These are phyloP conservation scores for Geodia barretti DNA, from an alignment of 37 sponge, comb jelly and placozoan species.

Conservation along the genomic window DNA sequence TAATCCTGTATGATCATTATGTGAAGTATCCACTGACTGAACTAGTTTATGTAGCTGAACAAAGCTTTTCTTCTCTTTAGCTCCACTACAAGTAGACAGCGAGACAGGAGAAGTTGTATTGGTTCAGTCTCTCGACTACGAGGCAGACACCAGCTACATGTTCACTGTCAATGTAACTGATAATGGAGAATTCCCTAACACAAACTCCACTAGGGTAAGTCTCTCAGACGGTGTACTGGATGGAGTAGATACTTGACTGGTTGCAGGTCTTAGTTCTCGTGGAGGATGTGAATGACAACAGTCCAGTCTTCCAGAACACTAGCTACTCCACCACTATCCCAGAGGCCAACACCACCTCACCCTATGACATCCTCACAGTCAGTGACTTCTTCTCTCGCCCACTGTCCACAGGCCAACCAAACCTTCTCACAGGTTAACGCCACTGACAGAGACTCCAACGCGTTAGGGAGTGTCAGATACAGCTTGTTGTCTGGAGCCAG, in stretches of 20 bases:
- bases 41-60: neutral
- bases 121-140: constrained; percentile 25
- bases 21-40: neutral
- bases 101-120: constrained; percentile 19
- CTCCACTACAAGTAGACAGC: neutral
- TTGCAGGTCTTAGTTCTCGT: constrained; percentile 7
- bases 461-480: constrained; percentile 31
- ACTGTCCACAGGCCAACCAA: neutral
- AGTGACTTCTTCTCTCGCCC: neutral
- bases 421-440: constrained; percentile 36
- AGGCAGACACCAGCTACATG: constrained; percentile 16
- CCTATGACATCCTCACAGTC: neutral
- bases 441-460: constrained; percentile 35
- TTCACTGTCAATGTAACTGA: constrained; percentile 21
- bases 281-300: constrained; percentile 52
- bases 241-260: neutral
- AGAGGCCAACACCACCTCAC: neutral
- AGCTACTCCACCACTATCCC: constrained; percentile 20
- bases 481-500: neutral
- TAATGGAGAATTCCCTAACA: constrained; percentile 7
- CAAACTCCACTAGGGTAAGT: neutral
- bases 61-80: neutral
- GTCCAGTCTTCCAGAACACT: constrained; percentile 21
- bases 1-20: neutral
- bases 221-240: neutral